Evolutionary conservation across 2,888 invertebrate species (phyloP).

Genomic region (Caenorhabditis auriculariae): DNA sequence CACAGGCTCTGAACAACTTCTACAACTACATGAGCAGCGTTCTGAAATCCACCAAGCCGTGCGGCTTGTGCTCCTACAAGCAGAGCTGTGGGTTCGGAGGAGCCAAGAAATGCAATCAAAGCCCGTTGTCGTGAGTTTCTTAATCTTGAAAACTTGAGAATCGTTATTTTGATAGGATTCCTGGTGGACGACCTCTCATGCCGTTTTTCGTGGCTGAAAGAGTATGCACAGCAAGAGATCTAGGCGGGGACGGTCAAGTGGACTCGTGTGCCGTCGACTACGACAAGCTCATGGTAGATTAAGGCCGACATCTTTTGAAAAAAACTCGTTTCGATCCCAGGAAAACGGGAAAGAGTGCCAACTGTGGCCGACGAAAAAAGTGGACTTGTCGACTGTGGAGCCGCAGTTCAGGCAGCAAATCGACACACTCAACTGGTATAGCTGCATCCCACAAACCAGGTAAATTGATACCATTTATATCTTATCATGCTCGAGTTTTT

Average conservation of each 20-base stretch:
- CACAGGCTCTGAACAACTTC: constrained; percentile 53
- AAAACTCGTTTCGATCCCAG: constrained; percentile 10
- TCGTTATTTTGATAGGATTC: constrained; percentile 38
- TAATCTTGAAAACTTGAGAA: not conserved
- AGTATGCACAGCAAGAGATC: constrained; percentile 53
- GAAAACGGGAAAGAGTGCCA: constrained; percentile 56
- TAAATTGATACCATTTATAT: constrained; percentile 8
- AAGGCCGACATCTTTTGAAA: not conserved
- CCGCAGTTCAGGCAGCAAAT: constrained; percentile 55
- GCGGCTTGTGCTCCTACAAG: constrained; percentile 60
- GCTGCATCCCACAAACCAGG: constrained; percentile 54
- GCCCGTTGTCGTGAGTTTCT: constrained; percentile 54
- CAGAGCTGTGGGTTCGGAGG: constrained; percentile 62
- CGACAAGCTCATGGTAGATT: constrained; percentile 39
- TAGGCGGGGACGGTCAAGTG: constrained; percentile 51
- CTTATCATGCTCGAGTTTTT: not conserved
- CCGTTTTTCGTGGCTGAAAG: constrained; percentile 61
- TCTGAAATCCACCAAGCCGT: constrained; percentile 47
- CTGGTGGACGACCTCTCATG: constrained; percentile 55
- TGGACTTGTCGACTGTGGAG: constrained; percentile 53
- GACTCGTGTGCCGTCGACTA: constrained; percentile 59
- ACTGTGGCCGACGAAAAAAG: constrained; percentile 57
- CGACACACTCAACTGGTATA: constrained; percentile 54
- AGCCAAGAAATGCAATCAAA: constrained; percentile 53
- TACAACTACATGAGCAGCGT: constrained; percentile 55